Conservation (phyloP, 2,888 invertebrate species). For the Lapara coniferarum region DNA sequence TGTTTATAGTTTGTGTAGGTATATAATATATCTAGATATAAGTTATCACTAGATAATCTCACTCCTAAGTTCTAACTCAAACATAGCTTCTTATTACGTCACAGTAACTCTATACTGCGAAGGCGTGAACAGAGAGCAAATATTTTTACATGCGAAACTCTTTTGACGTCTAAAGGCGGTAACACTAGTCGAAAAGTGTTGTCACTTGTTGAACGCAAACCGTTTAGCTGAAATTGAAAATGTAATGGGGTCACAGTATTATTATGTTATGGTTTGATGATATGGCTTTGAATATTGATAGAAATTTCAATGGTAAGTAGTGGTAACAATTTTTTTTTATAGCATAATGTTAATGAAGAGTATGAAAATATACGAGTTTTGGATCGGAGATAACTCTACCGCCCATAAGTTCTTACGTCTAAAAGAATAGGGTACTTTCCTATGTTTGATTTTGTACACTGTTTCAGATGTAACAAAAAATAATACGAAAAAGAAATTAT, state of each 20-base stretch:
- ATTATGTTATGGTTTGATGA: not conserved
- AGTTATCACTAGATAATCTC: too few species aligned
- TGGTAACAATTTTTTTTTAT: not conserved
- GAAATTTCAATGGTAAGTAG: not conserved
- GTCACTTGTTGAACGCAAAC: constrained; percentile 21
- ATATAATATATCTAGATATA: too few species aligned
- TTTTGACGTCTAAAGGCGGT: not conserved
- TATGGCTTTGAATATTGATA: not conserved
- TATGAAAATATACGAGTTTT: too few species aligned
- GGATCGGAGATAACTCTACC: too few species aligned
- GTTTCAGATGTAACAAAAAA: too few species aligned
- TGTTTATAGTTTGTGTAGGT: too few species aligned
- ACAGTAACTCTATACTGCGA: not conserved
- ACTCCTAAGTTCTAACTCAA: too few species aligned
- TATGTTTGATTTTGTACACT: too few species aligned
- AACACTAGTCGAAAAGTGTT: constrained; percentile 26
- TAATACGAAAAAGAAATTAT: too few species aligned
- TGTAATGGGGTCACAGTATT: not conserved
- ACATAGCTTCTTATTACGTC: not conserved
- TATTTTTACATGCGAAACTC: not conserved
- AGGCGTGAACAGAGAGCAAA: not conserved
- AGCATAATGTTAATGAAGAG: too few species aligned
- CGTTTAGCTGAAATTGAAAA: not conserved
- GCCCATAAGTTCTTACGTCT: too few species aligned
- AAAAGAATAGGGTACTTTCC: too few species aligned